Conservation (phyloP, 1,140 invertebrate species). For the Meloidogyne chitwoodi region DNA sequence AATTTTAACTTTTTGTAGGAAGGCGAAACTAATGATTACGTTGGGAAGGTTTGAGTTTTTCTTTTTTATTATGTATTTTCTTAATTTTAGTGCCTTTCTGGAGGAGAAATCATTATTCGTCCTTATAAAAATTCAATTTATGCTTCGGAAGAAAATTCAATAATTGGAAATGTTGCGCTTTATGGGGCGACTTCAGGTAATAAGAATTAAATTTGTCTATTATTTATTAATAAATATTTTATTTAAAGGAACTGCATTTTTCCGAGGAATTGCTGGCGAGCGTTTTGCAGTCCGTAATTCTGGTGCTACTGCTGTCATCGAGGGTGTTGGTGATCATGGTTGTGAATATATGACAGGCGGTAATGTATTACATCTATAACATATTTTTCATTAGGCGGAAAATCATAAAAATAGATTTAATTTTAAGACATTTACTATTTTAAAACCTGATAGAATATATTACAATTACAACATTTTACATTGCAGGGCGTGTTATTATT, state of each 20-base stretch:
- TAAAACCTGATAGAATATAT: too few species aligned
- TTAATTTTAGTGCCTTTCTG: conserved; percentile 76
- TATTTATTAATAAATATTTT: background rate
- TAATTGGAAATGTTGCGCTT: conserved; percentile 94
- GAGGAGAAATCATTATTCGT: conserved; percentile 87
- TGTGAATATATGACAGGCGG: conserved; percentile 98
- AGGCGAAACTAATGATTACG: conserved; percentile 98
- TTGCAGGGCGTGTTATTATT: conserved; percentile 69
- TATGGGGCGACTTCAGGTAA: conserved; percentile 85
- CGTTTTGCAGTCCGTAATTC: conserved; percentile 96
- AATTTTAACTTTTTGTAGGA: conserved; percentile 63
- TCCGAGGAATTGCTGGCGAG: conserved; percentile 92
- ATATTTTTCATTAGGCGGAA: too few species aligned
- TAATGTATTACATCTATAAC: background rate
- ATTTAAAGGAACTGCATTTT: conserved; percentile 74
- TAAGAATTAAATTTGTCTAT: conserved; percentile 11
- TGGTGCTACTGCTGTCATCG: conserved; percentile 81
- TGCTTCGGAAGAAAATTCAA: conserved; percentile 87
- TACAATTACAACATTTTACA: background rate
- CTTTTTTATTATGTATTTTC: conserved; percentile 6
- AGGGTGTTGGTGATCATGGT: conserved; percentile 94
- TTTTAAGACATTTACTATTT: too few species aligned
- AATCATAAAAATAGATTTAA: too few species aligned
- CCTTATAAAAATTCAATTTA: conserved; percentile 78
- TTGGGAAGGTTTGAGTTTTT: conserved; percentile 70